Percentiles rank a stretch among this genome's conserved stretches.
phyloP scores from a whole-genome alignment of 1,140 invertebrate species.

The Hyposmocoma kahamanoa region DNA sequence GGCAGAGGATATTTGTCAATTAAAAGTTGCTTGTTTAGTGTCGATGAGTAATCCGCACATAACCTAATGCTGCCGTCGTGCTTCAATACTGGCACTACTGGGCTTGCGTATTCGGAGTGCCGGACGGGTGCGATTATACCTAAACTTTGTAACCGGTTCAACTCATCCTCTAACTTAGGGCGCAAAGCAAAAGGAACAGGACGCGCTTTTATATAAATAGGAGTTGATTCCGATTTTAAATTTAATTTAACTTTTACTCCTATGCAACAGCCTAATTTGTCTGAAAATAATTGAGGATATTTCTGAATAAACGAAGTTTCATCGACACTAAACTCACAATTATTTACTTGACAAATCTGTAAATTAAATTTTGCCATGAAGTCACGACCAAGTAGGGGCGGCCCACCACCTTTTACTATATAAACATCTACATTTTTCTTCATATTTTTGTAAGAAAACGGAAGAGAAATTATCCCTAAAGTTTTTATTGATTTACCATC shows the following conservation, averaged over 20 bases:
- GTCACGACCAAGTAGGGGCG: too few species aligned
- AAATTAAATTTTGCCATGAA: too few species aligned
- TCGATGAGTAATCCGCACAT: constrained; percentile 1
- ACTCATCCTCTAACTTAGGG: too few species aligned
- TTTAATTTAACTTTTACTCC: not conserved
- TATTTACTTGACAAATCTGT: not conserved
- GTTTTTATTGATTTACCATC: not conserved
- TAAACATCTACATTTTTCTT: not conserved
- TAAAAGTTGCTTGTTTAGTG: constrained; percentile 1
- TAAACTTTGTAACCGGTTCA: too few species aligned
- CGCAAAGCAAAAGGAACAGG: constrained; percentile 1
- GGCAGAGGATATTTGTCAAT: constrained; percentile 17
- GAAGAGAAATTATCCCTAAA: not conserved
- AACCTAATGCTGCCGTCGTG: not conserved
- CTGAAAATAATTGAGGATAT: not conserved
- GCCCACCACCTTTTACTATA: too few species aligned
- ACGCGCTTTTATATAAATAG: not conserved
- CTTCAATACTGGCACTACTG: too few species aligned
- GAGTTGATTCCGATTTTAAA: not conserved
- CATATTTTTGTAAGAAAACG: not conserved
- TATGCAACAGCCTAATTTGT: not conserved
- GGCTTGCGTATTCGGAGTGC: not conserved
- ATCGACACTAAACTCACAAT: not conserved
- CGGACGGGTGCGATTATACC: not conserved
- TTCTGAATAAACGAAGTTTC: not conserved